Conservation (phyloP, 2,113 vertebrate species). For the Fulica atra region DNA sequence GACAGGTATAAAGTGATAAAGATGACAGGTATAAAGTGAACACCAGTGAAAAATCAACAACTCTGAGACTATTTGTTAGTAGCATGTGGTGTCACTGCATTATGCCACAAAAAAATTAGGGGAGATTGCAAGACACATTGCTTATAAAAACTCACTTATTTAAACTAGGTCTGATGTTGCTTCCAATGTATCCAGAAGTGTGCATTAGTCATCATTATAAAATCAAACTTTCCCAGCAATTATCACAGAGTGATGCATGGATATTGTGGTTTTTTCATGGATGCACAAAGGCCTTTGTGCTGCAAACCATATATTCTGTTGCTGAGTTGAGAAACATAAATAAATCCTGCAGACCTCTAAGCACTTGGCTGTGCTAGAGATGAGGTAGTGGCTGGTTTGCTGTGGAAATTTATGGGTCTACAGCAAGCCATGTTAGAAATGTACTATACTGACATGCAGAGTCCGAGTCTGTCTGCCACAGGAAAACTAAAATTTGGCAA, state of each 20-base stretch:
- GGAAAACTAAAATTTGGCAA: background rate
- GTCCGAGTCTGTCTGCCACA: background rate
- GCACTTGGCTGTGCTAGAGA: background rate
- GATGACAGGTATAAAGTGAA: background rate
- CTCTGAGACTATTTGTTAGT: background rate
- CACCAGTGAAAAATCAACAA: background rate
- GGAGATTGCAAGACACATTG: background rate
- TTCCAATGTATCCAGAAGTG: background rate
- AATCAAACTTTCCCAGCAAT: background rate
- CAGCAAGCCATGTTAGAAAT: background rate
- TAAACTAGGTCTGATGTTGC: background rate
- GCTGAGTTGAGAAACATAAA: background rate
- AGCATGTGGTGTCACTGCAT: background rate
- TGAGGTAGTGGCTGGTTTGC: conserved; percentile 24
- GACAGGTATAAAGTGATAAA: background rate
- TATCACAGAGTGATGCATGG: background rate
- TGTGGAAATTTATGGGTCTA: conserved; percentile 12
- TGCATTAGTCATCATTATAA: background rate
- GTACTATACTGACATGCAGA: background rate
- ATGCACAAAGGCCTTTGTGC: background rate
- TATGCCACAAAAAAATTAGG: background rate
- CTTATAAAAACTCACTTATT: background rate
- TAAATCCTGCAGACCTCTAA: conserved; percentile 31
- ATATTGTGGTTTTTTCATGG: background rate
- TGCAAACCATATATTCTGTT: background rate